These are phyloP conservation scores for Hetaerina americana DNA, from an alignment of 1,140 invertebrate genomes.

Conservation along the genomic window DNA sequence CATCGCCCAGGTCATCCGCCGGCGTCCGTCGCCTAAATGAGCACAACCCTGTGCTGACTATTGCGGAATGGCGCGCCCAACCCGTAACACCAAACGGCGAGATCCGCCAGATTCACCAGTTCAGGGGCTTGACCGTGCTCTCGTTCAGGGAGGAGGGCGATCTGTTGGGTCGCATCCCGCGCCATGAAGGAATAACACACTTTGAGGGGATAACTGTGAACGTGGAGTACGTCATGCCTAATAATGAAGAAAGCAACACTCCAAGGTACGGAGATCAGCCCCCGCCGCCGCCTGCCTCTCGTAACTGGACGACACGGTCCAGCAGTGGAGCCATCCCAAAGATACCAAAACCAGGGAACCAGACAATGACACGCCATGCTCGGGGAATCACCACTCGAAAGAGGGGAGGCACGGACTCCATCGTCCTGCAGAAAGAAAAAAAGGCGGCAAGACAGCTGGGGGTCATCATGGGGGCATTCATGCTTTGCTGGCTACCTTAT, in stretches of 20 bases:
- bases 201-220: slow-evolving; percentile 21
- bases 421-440: slow-evolving; percentile 38
- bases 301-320: background rate
- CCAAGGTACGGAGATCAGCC: no score
- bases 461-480: slow-evolving; percentile 50
- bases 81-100: background rate
- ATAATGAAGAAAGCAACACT: no score
- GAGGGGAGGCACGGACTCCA: background rate
- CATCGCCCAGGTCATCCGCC: background rate
- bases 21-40: background rate
- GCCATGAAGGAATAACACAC: slow-evolving; percentile 8
- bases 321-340: background rate
- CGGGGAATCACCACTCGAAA: background rate
- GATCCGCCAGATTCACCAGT: slow-evolving; percentile 6
- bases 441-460: slow-evolving; percentile 49
- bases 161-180: background rate
- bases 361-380: background rate
- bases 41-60: slow-evolving; percentile 2
- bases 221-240: slow-evolving; percentile 21
- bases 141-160: slow-evolving; percentile 6
- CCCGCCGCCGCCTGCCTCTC: background rate
- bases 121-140: slow-evolving; percentile 6
- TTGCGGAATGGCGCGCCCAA: background rate
- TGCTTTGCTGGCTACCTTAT: slow-evolving; percentile 49
- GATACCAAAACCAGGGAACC: background rate